Base-by-base conservation (phyloP, 2,113 vertebrate species). In the Haliaeetus leucogaster region DNA sequence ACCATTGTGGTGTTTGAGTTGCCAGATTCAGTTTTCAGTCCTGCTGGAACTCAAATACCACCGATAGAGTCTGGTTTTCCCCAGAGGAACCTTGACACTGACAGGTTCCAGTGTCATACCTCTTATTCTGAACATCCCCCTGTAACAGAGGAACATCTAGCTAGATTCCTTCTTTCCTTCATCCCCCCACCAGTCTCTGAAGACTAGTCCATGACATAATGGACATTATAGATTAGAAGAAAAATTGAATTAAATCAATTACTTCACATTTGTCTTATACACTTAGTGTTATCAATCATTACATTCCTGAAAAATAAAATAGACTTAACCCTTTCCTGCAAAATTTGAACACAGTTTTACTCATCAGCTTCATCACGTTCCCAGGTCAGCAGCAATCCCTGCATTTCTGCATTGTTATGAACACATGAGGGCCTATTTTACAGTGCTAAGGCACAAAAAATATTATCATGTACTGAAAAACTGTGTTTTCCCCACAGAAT, bases 371-470 rank as follows among this genome's bases (percentile, higher is more conserved):
- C 27, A 40, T 68, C 26, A 38, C 6, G 6, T 65, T 79, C 70
- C 50, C 17, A 82, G 16, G 7, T 91, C 63, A 91, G 58, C 29
- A 82, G 20, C 22, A 82, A 85, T 27, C 17, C n/a, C 17, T 74
- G 10, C 18, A 59, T 50, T 62, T 81, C 36, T 73, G 9, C 15
- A 16, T 65, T 42, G n/a, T n/a, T 79, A 61, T 34, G 61, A 85
- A 48, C 7, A 45, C 3, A 14, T 0, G 0, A 72, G 10, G 3
- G 10, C 8, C 18, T 27, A 36, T 21, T 82, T 72, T 61, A 61
- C 58, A 68, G 6, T 22, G 21, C 9, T 76, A 23, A 55, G 13
- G 13, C 43, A 40, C 26, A 38, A 65, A 11, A 89, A 79, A 63
- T 62, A 50, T 36, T 62, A 36, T 47, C 13, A 45, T 5, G 7